Evolutionary conservation across 1,140 invertebrate genomes (phyloP).

Genomic region (Apis cerana): DNA sequence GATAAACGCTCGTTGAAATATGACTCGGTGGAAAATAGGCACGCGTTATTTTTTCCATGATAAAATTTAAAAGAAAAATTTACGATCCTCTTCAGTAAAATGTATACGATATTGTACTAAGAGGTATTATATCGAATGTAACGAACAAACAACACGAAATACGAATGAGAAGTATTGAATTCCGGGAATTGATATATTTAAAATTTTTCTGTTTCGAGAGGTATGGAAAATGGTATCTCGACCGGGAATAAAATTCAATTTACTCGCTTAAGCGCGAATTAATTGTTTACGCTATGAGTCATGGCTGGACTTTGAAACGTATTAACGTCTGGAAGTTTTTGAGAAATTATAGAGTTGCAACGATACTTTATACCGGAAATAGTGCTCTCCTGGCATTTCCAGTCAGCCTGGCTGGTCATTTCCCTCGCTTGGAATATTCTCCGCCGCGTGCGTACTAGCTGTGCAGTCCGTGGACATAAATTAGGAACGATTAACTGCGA

Average conservation of each 20-base stretch:
- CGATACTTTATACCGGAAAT: slow-evolving; percentile 43
- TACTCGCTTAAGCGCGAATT: neutral
- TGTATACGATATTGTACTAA: too few relatives aligned
- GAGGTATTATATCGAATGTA: neutral
- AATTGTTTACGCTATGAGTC: slow-evolving; percentile 9
- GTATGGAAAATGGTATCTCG: too few relatives aligned
- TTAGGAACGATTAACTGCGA: slow-evolving; percentile 65
- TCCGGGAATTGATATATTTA: too few relatives aligned
- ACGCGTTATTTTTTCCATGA: too few relatives aligned
- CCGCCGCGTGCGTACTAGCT: neutral
- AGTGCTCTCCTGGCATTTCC: slow-evolving; percentile 43
- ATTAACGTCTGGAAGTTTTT: neutral
- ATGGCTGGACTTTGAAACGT: neutral
- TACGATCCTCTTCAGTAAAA: too few relatives aligned
- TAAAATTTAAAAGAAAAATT: too few relatives aligned
- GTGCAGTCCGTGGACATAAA: slow-evolving; percentile 51
- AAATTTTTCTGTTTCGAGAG: too few relatives aligned
- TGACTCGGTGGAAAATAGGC: neutral
- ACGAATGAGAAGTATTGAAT: too few relatives aligned
- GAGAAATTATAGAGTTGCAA: slow-evolving; percentile 18
- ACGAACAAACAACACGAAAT: too few relatives aligned
- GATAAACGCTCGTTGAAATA: slow-evolving; percentile 24
- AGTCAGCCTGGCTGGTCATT: slow-evolving; percentile 25
- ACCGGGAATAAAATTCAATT: slow-evolving; percentile 7
- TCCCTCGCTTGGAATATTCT: slow-evolving; percentile 17